A percentile compares a stretch with the other conserved stretches of the same genome.
phyloP scores from a whole-genome alignment of 2,888 invertebrate genomes.

The Antheraea assamensis region DNA sequence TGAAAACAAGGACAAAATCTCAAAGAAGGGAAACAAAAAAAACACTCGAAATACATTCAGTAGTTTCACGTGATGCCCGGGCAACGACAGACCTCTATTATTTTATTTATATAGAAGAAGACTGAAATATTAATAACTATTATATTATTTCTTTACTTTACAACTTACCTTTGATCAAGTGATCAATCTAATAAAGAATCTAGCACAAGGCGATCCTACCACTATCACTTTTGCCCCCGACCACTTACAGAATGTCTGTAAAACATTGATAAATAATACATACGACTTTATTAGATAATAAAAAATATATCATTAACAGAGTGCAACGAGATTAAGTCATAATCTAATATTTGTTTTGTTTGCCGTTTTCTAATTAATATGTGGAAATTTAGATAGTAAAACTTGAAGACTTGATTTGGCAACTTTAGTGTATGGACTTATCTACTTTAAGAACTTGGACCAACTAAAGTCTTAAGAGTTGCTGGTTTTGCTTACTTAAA shows the following conservation, averaged over 20 bases:
- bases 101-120: no score
- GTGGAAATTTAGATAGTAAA: neutral
- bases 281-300: neutral
- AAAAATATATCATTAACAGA: conserved; percentile 16
- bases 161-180: conserved; percentile 14
- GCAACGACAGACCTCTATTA: no score
- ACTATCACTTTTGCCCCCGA: conserved; percentile 47
- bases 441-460: neutral
- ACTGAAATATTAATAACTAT: neutral
- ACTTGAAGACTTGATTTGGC: neutral
- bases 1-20: no score
- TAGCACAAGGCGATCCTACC: conserved; percentile 46
- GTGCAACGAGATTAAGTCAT: neutral
- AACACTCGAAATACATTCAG: no score
- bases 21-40: no score
- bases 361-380: neutral
- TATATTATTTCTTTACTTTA: conserved; percentile 14
- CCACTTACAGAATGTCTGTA: conserved; percentile 27
- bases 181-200: conserved; percentile 26
- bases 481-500: no score
- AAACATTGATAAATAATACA: conserved; percentile 32
- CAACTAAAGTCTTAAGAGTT: no score
- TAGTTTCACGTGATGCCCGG: no score
- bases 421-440: neutral
- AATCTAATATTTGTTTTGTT: neutral